Evolutionary conservation across 2,888 invertebrate genomes (phyloP).

Genomic region (Dioctria rufipes): DNA sequence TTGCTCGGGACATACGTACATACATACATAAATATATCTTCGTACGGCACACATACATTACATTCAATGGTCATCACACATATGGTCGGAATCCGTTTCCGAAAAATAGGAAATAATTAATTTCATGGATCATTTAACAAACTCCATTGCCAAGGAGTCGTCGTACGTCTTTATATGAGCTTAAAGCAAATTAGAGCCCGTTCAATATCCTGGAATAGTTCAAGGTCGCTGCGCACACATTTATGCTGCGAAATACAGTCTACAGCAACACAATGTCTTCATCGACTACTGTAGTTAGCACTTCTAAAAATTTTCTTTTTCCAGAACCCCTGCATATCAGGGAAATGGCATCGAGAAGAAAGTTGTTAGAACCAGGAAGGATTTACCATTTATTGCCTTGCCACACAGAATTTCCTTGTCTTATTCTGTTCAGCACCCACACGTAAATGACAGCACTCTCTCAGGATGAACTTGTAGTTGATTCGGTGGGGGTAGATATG

Average conservation of each 20-base stretch:
- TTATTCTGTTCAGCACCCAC: neutral
- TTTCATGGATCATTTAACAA: slow-evolving; percentile 27
- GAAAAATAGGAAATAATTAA: slow-evolving; percentile 17
- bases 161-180: neutral
- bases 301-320: neutral
- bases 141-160: neutral
- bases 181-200: no score
- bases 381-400: neutral
- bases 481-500: no score
- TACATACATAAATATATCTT: no score
- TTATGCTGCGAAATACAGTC: neutral
- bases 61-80: neutral
- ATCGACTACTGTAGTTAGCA: slow-evolving; percentile 8
- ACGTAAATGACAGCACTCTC: neutral
- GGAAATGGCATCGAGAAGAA: neutral
- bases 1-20: no score
- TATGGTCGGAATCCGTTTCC: neutral
- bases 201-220: neutral
- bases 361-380: neutral
- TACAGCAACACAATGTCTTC: slow-evolving; percentile 13
- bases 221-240: slow-evolving; percentile 3
- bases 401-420: no score
- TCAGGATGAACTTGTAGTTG: no score
- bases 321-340: neutral
- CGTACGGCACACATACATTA: no score